A percentile compares a stretch with the other conserved stretches of the same genome.
Evolutionary conservation across 2,888 invertebrate genomes (phyloP).

Genomic region (Hydropsyche betteni): DNA sequence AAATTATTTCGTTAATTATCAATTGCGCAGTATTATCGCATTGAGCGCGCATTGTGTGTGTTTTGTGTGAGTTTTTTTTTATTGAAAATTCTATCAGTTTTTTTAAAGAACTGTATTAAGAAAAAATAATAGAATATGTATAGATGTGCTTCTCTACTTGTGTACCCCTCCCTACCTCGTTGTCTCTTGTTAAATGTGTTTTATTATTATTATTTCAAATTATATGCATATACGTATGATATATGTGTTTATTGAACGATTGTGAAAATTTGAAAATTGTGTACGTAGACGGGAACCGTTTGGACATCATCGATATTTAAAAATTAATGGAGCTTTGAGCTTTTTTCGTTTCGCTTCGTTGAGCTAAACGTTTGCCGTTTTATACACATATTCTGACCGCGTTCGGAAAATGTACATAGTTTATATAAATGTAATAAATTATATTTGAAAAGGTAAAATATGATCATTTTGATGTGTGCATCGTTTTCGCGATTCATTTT

Average conservation of each 20-base stretch:
- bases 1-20: not conserved
- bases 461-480: not conserved
- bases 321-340: not conserved
- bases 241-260: not conserved
- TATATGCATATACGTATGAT: not conserved
- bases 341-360: not conserved
- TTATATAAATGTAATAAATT: not conserved
- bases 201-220: not conserved
- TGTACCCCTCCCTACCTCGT: constrained; percentile 7
- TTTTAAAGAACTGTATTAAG: not conserved
- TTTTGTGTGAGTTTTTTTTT: constrained; percentile 3
- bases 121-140: not conserved
- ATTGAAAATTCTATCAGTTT: constrained; percentile 11
- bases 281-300: not conserved
- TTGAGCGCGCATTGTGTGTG: constrained; percentile 15
- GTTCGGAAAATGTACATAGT: not conserved
- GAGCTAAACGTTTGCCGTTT: constrained; percentile 4
- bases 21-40: constrained; percentile 27
- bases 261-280: not conserved
- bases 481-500: constrained; percentile 13
- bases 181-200: constrained; percentile 9
- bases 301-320: constrained; percentile 3
- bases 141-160: constrained; percentile 28
- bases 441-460: not conserved
- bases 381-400: not conserved